Evolutionary conservation across 2,797 vertebrate genomes (phyloP).

Genomic region (Ispidina picta): DNA sequence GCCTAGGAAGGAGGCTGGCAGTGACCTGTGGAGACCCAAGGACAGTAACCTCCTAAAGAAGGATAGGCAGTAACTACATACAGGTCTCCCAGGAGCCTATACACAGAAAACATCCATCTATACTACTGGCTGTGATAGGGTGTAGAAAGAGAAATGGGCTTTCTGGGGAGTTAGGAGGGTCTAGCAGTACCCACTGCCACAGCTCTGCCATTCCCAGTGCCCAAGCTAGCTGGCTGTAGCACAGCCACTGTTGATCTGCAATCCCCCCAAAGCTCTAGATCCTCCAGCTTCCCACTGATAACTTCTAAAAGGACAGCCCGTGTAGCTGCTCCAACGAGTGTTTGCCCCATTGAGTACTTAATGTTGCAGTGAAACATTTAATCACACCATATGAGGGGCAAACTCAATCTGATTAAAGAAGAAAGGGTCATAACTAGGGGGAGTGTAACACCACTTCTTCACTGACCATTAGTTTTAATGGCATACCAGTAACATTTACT

Average conservation of each 20-base stretch:
- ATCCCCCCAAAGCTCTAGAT: background rate
- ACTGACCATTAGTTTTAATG: conserved; percentile 72
- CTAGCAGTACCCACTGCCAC: background rate
- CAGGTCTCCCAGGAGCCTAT: background rate
- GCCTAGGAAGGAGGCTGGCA: background rate
- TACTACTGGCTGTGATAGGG: background rate
- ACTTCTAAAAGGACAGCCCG: conserved; percentile 2
- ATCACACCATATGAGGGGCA: conserved; percentile 71
- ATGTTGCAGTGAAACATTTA: conserved; percentile 59
- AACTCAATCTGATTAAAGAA: conserved; percentile 69
- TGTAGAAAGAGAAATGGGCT: background rate
- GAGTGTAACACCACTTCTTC: conserved; percentile 64
- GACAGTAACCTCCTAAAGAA: background rate
- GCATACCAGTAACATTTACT: conserved; percentile 55
- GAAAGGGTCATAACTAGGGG: conserved; percentile 65
- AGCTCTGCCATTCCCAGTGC: background rate
- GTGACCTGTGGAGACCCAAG: background rate
- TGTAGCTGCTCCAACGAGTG: background rate
- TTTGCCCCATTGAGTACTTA: conserved; percentile 56
- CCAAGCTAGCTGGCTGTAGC: background rate
- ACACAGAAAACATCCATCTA: background rate
- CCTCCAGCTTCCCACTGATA: conserved; percentile 31
- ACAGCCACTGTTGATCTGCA: background rate
- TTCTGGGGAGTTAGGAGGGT: background rate
- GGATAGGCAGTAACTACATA: background rate